Evolutionary conservation across 2,797 vertebrate genomes (phyloP).

Genomic region (Aphelocoma californica): DNA sequence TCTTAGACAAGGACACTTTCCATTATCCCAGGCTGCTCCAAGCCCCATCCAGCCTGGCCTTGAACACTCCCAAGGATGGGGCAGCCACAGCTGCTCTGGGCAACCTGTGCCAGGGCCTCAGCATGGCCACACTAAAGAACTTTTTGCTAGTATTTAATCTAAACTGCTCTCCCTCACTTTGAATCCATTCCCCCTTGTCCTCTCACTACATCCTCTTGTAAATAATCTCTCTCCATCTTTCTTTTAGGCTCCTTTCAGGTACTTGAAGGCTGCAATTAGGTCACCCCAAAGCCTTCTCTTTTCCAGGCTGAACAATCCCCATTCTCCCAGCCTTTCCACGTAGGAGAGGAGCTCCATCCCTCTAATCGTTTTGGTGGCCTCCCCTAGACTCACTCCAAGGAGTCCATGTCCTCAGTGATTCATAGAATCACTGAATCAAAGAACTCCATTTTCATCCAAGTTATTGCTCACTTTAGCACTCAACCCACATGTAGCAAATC

Average conservation of each 20-base stretch:
- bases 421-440: not conserved
- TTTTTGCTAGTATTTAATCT: not conserved
- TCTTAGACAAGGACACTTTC: not conserved
- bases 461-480: not conserved
- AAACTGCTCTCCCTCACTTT: not conserved
- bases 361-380: not conserved
- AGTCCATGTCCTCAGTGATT: not conserved
- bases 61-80: not conserved
- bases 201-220: not conserved
- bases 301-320: not conserved
- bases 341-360: not conserved
- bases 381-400: not conserved
- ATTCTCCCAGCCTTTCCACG: not conserved
- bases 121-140: not conserved
- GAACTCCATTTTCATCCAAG: not conserved
- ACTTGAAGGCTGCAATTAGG: not conserved
- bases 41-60: not conserved
- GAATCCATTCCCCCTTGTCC: not conserved
- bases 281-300: not conserved
- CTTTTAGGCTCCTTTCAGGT: not conserved
- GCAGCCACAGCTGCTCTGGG: not conserved
- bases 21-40: not conserved
- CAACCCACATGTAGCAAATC: not conserved
- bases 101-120: not conserved
- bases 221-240: not conserved